Percentiles rank a stretch among this genome's conserved stretches.
Evolutionary conservation across 2,888 invertebrate species (phyloP).

Genomic region (Conchocele bisecta): DNA sequence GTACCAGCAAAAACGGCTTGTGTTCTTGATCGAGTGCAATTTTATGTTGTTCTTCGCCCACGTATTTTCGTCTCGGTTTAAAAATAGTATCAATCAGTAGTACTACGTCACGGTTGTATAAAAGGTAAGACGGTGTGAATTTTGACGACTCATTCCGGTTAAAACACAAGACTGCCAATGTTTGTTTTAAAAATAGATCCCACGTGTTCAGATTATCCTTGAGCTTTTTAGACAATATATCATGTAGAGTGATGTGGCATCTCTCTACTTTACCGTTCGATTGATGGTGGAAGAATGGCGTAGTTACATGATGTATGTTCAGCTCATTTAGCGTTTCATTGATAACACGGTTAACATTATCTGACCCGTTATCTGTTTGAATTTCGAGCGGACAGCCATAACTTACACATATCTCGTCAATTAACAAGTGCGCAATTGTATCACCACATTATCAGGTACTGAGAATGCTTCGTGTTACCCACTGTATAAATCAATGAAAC

Average conservation of each 20-base stretch:
- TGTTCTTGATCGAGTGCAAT: conserved; percentile 49
- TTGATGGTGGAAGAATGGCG: conserved; percentile 14
- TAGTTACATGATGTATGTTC: conserved; percentile 26
- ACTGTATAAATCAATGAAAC: conserved; percentile 20
- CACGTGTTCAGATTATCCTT: conserved; percentile 23
- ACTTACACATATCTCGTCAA: conserved; percentile 6
- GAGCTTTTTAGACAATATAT: conserved; percentile 24
- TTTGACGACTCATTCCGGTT: conserved; percentile 34
- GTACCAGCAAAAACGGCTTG: conserved; percentile 33
- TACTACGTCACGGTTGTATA: conserved; percentile 43
- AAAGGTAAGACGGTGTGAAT: conserved; percentile 39
- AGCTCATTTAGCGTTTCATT: conserved; percentile 26
- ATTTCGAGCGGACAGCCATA: conserved; percentile 17
- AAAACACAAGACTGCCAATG: conserved; percentile 44
- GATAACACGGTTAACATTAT: conserved; percentile 15
- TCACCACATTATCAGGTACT: conserved; percentile 12
- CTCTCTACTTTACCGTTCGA: conserved; percentile 27
- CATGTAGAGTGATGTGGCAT: conserved; percentile 28
- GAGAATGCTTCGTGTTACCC: conserved; percentile 31
- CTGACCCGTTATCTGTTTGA: conserved; percentile 27
- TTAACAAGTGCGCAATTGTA: conserved; percentile 5
- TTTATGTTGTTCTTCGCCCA: conserved; percentile 37
- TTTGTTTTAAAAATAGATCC: conserved; percentile 47
- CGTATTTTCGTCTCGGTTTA: conserved; percentile 39
- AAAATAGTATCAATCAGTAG: conserved; percentile 50